Base-by-base conservation (phyloP, 1,140 invertebrate species). In the Homarus americanus region DNA sequence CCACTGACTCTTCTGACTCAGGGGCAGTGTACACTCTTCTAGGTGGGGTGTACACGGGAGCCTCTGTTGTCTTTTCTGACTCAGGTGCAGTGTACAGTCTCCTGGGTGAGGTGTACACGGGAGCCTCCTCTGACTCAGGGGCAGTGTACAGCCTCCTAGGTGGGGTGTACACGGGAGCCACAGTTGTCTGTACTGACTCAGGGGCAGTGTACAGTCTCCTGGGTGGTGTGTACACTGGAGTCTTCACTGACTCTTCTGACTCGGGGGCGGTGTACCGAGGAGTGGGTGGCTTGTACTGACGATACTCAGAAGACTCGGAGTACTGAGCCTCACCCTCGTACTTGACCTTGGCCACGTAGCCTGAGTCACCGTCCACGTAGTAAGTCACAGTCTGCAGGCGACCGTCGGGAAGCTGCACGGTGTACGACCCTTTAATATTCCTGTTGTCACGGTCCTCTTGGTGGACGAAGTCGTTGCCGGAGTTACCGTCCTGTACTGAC, bases 311-410 rank as follows among this genome's bases (percentile, higher is more conserved):
- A 32, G 63, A 69, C 17, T 69, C 63, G 5, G 63, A 28, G 63
- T 69, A 69, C 7, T 36, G 34, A 40, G 91, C 91, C 90, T 92
- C 90, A 1, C 91, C 91, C 78, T 92, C 91, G 91, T 92, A 92
- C 15, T 17, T 49, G 28, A 92, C 92, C 3, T 82, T 53, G 53
- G 53, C 79, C 28, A 82, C 49, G 79, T 63, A 82, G 44, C 79
- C 79, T 17, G 53, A 53, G 53, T 82, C 49, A 38, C 79, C 79
- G 53, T 82, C 79, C 49, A 82, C 79, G 53, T 36, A 32, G 32
- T 82, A 82, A 20, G 49, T 38, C 49, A 82, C 79, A 20, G n/a
- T 63, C 79, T 82, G 79, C 28, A 10, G 79, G n/a, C 79, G 79
- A 38, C 79, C 79, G 49, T 82, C 79, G 28, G 79, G 79, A 15